Base-by-base conservation (phyloP, 1,140 invertebrate genomes). In the Apis dorsata region DNA sequence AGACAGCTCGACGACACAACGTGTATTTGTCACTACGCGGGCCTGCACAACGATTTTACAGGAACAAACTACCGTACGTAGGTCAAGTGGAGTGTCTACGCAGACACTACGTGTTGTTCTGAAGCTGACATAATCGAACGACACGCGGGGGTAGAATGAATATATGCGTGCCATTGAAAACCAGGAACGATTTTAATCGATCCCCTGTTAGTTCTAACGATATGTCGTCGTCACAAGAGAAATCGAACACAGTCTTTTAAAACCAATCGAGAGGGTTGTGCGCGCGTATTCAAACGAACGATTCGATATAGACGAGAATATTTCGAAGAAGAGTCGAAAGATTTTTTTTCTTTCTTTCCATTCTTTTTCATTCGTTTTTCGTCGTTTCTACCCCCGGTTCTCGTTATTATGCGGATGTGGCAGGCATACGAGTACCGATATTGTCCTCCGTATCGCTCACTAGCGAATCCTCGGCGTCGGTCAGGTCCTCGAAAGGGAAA, bases 401-500 rank as follows among this genome's bases (percentile, higher is more conserved):
- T 89, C 88, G 88, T 85, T 87, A 60, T 87, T 90, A 92, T 86
- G 89, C 87, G 89, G 86, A 90, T 90, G 84, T 81, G 84, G 73
- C 80, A 91, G 85, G 84, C 88, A 89, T 86, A 79, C 89, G 89
- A 92, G 91, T 93, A 93, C 92, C 91, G 84, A 92, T 92, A 89
- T 92, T 90, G 87, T 93, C 92, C 87, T 93, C 92, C 88, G 91
- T 91, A 90, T 93, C 92, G 91, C 91, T 93, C 90, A 92, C 88
- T 89, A 93, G 90, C 91, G 92, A 93, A 87, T 93, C 92, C 91
- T 93, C 91, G 81, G 90, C 92, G 89, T 93, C 92, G 84, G 92
- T 93, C 83, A 93, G 91, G 88, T 93, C 92, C 90, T 93, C 92
- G 85, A 93, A 93, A 93, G 92, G 92, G 88, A 93, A 93, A 93